Conservation (phyloP, 2,888 invertebrate species). For the Stenichneumon culpator region DNA sequence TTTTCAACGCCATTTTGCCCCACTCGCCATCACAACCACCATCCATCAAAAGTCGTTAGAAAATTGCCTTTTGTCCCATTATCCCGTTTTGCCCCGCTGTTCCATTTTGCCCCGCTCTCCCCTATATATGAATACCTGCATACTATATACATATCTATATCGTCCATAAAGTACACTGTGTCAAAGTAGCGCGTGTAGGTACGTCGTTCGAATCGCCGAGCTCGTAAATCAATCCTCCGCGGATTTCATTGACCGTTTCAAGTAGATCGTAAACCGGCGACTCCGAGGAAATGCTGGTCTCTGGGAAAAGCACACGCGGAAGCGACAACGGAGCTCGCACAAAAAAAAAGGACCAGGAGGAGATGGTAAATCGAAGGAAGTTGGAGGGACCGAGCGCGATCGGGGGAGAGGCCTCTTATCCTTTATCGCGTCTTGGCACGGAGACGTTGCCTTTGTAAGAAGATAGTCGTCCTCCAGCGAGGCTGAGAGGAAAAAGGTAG, state of each 20-base stretch:
- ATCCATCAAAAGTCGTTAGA: no score
- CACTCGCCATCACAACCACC: no score
- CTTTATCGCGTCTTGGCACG: slow-evolving; percentile 53
- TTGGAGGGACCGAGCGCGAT: slow-evolving; percentile 11
- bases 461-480: slow-evolving; percentile 7
- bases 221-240: slow-evolving; percentile 69
- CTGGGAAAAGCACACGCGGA: slow-evolving; percentile 6
- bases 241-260: slow-evolving; percentile 71
- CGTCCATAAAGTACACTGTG: no score
- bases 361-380: slow-evolving; percentile 47
- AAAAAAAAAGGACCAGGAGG: slow-evolving; percentile 30
- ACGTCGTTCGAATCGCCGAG: slow-evolving; percentile 54
- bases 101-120: no score
- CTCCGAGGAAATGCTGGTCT: slow-evolving; percentile 53
- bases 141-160: neutral
- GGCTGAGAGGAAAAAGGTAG: neutral
- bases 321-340: neutral
- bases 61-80: no score
- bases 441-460: slow-evolving; percentile 39
- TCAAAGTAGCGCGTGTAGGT: slow-evolving; percentile 14
- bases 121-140: neutral
- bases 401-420: slow-evolving; percentile 35
- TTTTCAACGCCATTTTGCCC: no score
- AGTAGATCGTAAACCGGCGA: slow-evolving; percentile 69
- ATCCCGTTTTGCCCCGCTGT: no score